Evolutionary conservation across 2,797 vertebrate genomes (phyloP).

Genomic region (Pangasius sanitwongsei): DNA sequence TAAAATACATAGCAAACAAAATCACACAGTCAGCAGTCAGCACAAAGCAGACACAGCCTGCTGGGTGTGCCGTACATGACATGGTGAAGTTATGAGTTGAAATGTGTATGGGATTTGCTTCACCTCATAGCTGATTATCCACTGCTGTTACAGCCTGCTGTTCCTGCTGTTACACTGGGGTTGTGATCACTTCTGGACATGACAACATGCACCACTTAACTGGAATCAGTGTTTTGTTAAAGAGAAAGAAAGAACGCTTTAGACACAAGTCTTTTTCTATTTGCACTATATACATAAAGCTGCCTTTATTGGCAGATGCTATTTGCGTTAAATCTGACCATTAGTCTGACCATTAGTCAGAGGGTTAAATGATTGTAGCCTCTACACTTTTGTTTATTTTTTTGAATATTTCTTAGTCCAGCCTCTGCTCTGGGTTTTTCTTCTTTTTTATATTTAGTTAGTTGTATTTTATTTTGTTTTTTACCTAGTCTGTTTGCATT

Average conservation of each 20-base stretch:
- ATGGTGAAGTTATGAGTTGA: neutral
- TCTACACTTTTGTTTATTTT: neutral
- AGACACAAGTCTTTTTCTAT: neutral
- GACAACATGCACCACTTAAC: neutral
- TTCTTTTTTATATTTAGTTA: neutral
- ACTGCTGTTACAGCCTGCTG: neutral
- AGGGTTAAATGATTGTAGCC: neutral
- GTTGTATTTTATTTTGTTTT: neutral
- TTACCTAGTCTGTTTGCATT: neutral
- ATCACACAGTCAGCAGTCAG: neutral
- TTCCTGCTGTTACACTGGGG: neutral
- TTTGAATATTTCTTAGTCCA: neutral
- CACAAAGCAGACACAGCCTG: neutral
- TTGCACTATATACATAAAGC: neutral
- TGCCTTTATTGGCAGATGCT: neutral
- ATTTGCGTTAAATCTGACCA: neutral
- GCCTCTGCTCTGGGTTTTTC: neutral
- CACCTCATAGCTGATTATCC: neutral
- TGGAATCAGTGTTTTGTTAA: neutral
- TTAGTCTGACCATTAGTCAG: neutral
- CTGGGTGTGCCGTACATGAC: neutral
- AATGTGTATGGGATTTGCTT: neutral
- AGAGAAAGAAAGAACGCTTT: neutral
- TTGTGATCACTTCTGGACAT: neutral
- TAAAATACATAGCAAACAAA: conserved; percentile 35